phyloP scores from a whole-genome alignment of 2,113 vertebrate species.

The Hoplias malabaricus region DNA sequence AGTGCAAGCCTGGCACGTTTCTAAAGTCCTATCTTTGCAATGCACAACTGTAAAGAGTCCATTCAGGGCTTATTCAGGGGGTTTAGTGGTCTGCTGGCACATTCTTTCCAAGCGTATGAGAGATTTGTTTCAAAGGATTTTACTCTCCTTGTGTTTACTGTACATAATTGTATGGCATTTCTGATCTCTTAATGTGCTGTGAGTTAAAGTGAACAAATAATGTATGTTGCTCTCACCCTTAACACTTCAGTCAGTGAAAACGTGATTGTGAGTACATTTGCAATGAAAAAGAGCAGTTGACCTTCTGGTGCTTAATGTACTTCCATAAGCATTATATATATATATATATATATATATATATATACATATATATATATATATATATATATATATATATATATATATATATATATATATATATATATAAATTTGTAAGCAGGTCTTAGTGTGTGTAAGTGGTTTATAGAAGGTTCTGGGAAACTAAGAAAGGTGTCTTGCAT shows the following conservation, averaged over 20 bases:
- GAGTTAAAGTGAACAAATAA: neutral
- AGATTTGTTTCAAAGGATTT: neutral
- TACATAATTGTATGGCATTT: neutral
- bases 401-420: neutral
- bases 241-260: neutral
- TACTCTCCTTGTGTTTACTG: neutral
- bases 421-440: neutral
- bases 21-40: slow-evolving; percentile 1
- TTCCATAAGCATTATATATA: neutral
- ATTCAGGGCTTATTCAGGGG: slow-evolving; percentile 7
- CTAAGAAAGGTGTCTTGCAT: neutral
- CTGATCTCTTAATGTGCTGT: neutral
- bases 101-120: neutral
- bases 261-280: neutral
- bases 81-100: neutral
- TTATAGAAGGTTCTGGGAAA: neutral
- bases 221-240: neutral
- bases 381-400: neutral
- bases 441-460: neutral
- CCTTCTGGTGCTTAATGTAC: neutral
- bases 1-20: neutral
- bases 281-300: neutral
- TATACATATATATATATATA: no score
- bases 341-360: neutral
- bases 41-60: neutral